These are phyloP conservation scores for Poeciliopsis turneri DNA, from an alignment of 2,797 vertebrate species.

Conservation along the genomic window DNA sequence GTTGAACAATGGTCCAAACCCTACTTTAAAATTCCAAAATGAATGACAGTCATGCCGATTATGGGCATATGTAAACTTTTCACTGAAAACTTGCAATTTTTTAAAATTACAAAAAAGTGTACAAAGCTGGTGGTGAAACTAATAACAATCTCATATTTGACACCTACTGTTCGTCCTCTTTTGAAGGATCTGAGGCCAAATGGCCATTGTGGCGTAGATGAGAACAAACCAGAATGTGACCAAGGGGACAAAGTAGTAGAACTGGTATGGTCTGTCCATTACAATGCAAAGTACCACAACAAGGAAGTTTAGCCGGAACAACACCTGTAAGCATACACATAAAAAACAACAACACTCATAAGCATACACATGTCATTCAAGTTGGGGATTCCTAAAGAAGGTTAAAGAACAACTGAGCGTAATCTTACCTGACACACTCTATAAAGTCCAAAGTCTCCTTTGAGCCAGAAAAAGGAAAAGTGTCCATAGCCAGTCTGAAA, in stretches of 20 bases:
- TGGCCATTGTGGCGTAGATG: slow-evolving; percentile 91
- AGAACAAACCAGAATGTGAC: slow-evolving; percentile 97
- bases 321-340: slow-evolving; percentile 80
- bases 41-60: not conserved
- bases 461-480: slow-evolving; percentile 98
- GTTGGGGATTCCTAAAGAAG: not conserved
- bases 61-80: not conserved
- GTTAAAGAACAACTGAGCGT: slow-evolving; percentile 12
- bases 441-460: slow-evolving; percentile 96
- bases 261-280: slow-evolving; percentile 97
- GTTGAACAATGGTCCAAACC: not conserved
- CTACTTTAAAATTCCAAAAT: not conserved
- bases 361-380: not conserved
- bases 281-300: slow-evolving; percentile 95
- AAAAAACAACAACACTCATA: not conserved
- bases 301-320: slow-evolving; percentile 98
- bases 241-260: slow-evolving; percentile 98
- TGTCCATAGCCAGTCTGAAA: slow-evolving; percentile 99
- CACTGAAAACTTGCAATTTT: not conserved
- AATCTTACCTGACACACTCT: slow-evolving; percentile 92
- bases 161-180: slow-evolving; percentile 92
- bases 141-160: not conserved
- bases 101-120: not conserved
- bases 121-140: not conserved
- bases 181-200: slow-evolving; percentile 96